Percentiles rank a stretch among this genome's conserved stretches.
phyloP scores from a whole-genome alignment of 2,797 vertebrate species.

The Salmo trutta region DNA sequence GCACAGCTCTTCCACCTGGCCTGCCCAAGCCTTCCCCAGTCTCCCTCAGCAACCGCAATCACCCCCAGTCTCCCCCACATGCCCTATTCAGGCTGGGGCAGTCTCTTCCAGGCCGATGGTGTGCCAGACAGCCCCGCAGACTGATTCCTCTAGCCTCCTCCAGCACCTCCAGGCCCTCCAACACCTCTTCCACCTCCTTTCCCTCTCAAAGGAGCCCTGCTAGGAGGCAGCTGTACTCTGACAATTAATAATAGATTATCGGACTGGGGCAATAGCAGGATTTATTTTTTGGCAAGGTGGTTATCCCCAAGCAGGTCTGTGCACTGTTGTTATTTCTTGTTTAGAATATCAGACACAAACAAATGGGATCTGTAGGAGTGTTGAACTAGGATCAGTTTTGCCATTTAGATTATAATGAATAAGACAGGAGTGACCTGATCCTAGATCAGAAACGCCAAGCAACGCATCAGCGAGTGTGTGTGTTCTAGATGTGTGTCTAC shows the following conservation, averaged over 20 bases:
- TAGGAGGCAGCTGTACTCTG: constrained; percentile 3
- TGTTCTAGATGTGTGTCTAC: not conserved
- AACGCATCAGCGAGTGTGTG: not conserved
- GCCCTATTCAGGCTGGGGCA: not conserved
- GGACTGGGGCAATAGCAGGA: constrained; percentile 36
- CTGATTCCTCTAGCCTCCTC: not conserved
- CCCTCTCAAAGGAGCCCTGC: not conserved
- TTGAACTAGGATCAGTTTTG: not conserved
- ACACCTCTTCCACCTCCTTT: not conserved
- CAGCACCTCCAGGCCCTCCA: not conserved
- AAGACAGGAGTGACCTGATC: not conserved
- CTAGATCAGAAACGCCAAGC: not conserved
- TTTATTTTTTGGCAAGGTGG: not conserved
- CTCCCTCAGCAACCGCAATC: no score
- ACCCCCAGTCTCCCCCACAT: not conserved
- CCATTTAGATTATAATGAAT: not conserved
- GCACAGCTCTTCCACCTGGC: not conserved
- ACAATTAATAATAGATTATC: constrained; percentile 57
- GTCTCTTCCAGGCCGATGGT: not conserved
- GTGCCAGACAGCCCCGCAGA: not conserved
- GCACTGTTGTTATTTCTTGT: not conserved
- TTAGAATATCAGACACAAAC: not conserved
- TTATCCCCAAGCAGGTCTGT: not conserved
- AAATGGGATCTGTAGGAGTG: not conserved
- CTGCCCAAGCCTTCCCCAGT: not conserved